Percentiles rank a stretch among this genome's conserved stretches.
phyloP scores from a whole-genome alignment of 2,888 invertebrate genomes.

The Mythimna ferrago region DNA sequence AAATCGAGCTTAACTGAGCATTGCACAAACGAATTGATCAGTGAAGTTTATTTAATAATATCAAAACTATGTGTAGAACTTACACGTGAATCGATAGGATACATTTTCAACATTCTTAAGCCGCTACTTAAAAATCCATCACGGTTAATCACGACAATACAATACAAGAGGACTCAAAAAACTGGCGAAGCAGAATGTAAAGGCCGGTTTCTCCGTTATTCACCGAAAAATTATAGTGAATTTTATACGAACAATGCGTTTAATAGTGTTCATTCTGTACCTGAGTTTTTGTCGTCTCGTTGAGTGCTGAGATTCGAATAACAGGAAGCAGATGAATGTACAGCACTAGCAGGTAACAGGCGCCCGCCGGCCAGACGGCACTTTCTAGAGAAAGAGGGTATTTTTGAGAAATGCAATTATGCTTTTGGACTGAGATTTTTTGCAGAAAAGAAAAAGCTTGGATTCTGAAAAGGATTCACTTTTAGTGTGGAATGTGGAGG shows the following conservation, averaged over 20 bases:
- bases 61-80: constrained; percentile 19
- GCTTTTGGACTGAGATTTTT: constrained; percentile 35
- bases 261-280: constrained; percentile 72
- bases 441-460: constrained; percentile 17
- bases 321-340: constrained; percentile 75
- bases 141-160: constrained; percentile 15
- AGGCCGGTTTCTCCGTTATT: constrained; percentile 64
- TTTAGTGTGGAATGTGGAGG: constrained; percentile 6
- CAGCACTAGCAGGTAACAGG: constrained; percentile 67
- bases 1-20: constrained; percentile 42
- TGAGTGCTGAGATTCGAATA: constrained; percentile 58
- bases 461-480: constrained; percentile 15
- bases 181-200: constrained; percentile 34
- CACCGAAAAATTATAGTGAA: constrained; percentile 70
- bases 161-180: constrained; percentile 21
- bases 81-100: constrained; percentile 7
- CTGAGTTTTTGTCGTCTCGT: constrained; percentile 71
- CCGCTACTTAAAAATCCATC: neutral
- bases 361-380: constrained; percentile 60
- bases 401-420: constrained; percentile 67
- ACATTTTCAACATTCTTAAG: neutral
- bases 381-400: constrained; percentile 61
- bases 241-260: constrained; percentile 63
- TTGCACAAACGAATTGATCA: constrained; percentile 32
- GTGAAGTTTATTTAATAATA: constrained; percentile 15